Base-by-base conservation (phyloP, 2,797 vertebrate genomes). In the Odontamblyopus rebecca region DNA sequence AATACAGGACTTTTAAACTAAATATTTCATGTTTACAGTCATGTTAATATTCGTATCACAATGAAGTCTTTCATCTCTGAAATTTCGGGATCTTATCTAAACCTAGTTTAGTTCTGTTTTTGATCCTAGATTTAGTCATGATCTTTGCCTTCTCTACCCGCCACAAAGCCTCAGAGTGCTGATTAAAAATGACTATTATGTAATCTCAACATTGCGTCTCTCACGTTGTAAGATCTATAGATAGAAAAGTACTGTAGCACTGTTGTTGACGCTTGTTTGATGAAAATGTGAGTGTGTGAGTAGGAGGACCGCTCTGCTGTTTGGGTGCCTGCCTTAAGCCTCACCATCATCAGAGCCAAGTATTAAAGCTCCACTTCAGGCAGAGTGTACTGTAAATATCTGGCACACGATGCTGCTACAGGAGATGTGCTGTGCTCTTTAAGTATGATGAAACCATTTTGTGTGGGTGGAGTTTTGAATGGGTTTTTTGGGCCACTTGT, bases 321-420 rank as follows among this genome's bases (percentile, higher is more conserved):
- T 88, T 89, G 83, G 78, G 75, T 7, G 38, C 74, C 68, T 78
- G 86, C 84, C 88, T 82, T 54, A 67, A 84, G 85, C 75, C 75
- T 80, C 75, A 51, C 74, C 35, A 29, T 64, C 6, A 1, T 71
- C 53, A 57, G 56, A 86, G 86, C 82, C 85, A 85, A 88, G 76
- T 67, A 64, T 78, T 68, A 82, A 79, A 71, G 80, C 85, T 70
- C 60, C 79, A 87, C 77, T 74, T 68, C 70, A 69, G 74, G 61
- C 76, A 82, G 82, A 71, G 67, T 76, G 79, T 80, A 61, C 70
- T 69, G 82, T 83, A 82, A 86, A 88, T 82, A 84, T 61, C 71
- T 82, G 83, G 82, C 84, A 75, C 19, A 61, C 44, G 70, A 61
- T 67, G 0, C 1, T 70, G 68, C 61, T 64, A 48, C 44, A 48